These are phyloP conservation scores for Drymodes brunneopygia DNA, from an alignment of 2,113 vertebrate species.

Conservation along the genomic window DNA sequence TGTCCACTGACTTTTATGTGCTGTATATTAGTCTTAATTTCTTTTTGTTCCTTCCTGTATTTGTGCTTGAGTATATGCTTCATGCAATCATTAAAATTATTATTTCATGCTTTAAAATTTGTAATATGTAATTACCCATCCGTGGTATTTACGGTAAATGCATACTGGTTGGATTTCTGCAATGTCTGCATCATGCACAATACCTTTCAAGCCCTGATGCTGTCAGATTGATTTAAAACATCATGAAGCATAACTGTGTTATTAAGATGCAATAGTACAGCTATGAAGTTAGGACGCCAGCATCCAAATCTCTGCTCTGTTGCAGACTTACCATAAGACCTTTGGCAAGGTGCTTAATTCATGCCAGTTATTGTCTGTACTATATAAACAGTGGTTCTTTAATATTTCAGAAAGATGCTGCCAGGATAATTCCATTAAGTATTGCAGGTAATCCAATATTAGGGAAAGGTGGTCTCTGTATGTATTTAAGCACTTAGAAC, in stretches of 20 bases:
- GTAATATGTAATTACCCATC: constrained; percentile 24
- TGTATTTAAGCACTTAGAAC: not conserved
- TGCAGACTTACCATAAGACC: not conserved
- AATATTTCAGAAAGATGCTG: constrained; percentile 14
- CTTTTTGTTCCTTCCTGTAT: constrained; percentile 36
- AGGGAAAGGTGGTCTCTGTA: not conserved
- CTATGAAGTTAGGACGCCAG: not conserved
- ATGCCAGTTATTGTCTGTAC: not conserved
- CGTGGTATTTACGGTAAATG: not conserved
- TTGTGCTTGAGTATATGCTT: not conserved
- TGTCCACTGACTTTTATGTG: constrained; percentile 10
- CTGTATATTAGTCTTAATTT: not conserved
- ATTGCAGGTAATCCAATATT: not conserved
- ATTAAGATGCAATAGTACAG: not conserved
- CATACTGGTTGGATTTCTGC: not conserved
- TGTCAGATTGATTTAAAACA: constrained; percentile 41
- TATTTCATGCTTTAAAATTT: constrained; percentile 28
- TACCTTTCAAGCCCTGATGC: not conserved
- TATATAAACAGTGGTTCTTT: not conserved
- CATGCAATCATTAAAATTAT: constrained; percentile 16
- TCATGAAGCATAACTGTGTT: not conserved
- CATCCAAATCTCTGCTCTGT: not conserved
- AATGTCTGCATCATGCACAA: not conserved
- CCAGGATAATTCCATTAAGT: not conserved
- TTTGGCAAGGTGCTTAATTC: not conserved